phyloP scores from a whole-genome alignment of 1,140 invertebrate species.

The Aphidius ervi region DNA sequence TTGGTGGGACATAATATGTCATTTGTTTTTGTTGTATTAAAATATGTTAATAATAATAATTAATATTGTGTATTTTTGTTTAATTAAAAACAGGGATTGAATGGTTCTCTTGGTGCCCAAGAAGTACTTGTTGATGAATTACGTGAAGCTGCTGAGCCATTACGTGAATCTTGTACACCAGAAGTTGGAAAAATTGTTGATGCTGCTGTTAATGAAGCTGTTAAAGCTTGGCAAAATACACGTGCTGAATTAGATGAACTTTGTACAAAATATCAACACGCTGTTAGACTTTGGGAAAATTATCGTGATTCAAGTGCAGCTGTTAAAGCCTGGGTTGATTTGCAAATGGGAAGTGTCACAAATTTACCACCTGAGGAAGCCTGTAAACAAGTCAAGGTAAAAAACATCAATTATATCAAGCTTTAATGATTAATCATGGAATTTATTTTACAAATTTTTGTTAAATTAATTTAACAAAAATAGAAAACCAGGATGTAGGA shows the following conservation, averaged over 20 bases:
- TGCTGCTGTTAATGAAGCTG: conserved; percentile 68
- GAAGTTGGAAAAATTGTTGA: conserved; percentile 67
- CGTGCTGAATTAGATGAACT: conserved; percentile 67
- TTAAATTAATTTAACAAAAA: no score
- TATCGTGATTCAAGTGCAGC: conserved; percentile 72
- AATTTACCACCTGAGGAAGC: conserved; percentile 61
- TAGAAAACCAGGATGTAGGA: no score
- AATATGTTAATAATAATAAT: no score
- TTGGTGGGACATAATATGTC: no score
- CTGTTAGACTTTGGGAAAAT: conserved; percentile 71
- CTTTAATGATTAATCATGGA: no score
- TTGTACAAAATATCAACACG: conserved; percentile 68
- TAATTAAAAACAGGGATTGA: conserved; percentile 52
- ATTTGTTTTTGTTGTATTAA: no score
- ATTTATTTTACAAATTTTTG: no score
- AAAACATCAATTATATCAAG: conserved; percentile 19
- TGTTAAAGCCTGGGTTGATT: conserved; percentile 67
- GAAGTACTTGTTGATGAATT: conserved; percentile 69
- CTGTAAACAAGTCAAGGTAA: conserved; percentile 63
- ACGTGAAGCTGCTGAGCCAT: conserved; percentile 62
- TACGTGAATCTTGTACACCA: conserved; percentile 64
- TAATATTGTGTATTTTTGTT: neutral
- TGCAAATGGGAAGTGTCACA: conserved; percentile 62
- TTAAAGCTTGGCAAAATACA: conserved; percentile 71
- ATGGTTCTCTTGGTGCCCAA: conserved; percentile 61